A percentile compares a stretch with the other conserved stretches of the same genome.
Conservation (phyloP, 1,140 invertebrate genomes). For the Leptinotarsa texana region DNA sequence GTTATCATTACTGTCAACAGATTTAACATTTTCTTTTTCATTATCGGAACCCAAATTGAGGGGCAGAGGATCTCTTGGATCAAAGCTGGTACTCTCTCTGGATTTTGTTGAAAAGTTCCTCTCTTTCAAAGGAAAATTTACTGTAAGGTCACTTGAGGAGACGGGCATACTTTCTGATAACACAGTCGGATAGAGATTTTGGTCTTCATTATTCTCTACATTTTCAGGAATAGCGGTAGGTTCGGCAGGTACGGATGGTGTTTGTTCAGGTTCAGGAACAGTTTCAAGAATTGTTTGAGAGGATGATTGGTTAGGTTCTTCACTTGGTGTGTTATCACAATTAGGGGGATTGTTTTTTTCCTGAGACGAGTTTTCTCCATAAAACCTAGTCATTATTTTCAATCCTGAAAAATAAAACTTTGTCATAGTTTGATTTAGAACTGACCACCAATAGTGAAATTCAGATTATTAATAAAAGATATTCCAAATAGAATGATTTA, state of each 20-base stretch:
- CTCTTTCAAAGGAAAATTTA: slow-evolving; percentile 44
- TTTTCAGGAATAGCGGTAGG: neutral
- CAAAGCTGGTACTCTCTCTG: slow-evolving; percentile 46
- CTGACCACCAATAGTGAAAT: too few species aligned
- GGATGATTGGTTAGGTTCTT: neutral
- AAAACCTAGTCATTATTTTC: slow-evolving; percentile 47
- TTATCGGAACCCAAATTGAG: slow-evolving; percentile 30
- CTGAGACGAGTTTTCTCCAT: slow-evolving; percentile 30
- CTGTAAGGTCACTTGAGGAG: slow-evolving; percentile 38
- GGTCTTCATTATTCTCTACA: slow-evolving; percentile 19
- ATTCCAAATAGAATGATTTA: too few species aligned
- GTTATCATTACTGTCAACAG: slow-evolving; percentile 43
- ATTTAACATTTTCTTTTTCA: slow-evolving; percentile 35
- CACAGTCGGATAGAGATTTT: neutral
- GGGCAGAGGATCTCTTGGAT: slow-evolving; percentile 37
- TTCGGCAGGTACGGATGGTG: neutral
- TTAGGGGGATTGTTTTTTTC: slow-evolving; percentile 5
- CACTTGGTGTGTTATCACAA: slow-evolving; percentile 12
- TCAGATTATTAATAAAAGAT: too few species aligned
- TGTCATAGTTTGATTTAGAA: too few species aligned
- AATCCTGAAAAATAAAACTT: slow-evolving; percentile 31
- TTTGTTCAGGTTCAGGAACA: slow-evolving; percentile 10
- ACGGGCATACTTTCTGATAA: slow-evolving; percentile 30
- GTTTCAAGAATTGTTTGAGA: slow-evolving; percentile 19
- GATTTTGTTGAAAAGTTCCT: slow-evolving; percentile 44